phyloP scores from a whole-genome alignment of 2,888 invertebrate species.

The Tiliacea aurago region DNA sequence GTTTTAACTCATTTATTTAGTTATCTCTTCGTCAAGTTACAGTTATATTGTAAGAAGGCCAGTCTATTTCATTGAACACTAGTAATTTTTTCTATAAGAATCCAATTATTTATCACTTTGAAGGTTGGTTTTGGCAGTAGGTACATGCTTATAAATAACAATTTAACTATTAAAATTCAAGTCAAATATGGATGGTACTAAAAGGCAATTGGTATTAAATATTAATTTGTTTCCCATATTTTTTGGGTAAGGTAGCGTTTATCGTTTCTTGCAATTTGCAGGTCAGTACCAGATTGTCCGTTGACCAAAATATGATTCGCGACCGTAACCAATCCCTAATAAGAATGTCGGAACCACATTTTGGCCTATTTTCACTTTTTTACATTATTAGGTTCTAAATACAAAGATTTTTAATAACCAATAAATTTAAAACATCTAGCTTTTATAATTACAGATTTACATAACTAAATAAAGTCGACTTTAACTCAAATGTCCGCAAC shows the following conservation, averaged over 20 bases:
- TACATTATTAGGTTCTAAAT: no score
- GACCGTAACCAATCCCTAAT: no score
- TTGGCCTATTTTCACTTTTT: no score
- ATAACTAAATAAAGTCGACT: no score
- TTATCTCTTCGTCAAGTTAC: slow-evolving; percentile 38
- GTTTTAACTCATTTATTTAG: slow-evolving; percentile 54
- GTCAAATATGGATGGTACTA: not conserved
- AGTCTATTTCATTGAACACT: slow-evolving; percentile 47
- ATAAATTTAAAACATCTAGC: no score
- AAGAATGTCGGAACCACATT: no score
- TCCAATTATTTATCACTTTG: slow-evolving; percentile 5
- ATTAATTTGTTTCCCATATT: not conserved
- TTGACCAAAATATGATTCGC: not conserved
- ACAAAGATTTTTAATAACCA: no score
- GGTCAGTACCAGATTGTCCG: not conserved
- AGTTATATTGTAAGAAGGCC: slow-evolving; percentile 21
- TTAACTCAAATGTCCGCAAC: no score
- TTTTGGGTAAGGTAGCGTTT: not conserved
- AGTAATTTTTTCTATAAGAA: slow-evolving; percentile 34
- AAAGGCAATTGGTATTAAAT: not conserved
- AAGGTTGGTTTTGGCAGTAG: slow-evolving; percentile 38
- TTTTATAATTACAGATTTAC: no score
- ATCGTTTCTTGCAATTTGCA: not conserved
- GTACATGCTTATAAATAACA: slow-evolving; percentile 14
- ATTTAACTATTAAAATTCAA: not conserved